phyloP scores from a whole-genome alignment of 2,888 invertebrate genomes.

The Drosophila demipolita region DNA sequence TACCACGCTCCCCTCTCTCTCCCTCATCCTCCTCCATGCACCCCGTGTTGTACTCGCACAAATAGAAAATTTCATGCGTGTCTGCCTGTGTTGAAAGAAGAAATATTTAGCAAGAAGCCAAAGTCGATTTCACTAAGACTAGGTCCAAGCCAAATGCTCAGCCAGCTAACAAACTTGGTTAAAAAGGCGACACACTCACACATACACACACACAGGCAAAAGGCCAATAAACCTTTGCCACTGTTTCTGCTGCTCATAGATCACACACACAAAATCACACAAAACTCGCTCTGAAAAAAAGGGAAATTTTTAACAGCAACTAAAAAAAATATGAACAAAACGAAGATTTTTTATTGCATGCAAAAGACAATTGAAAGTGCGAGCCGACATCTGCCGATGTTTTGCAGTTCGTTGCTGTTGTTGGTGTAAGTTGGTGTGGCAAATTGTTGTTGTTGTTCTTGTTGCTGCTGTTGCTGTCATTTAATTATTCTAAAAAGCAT shows the following conservation, averaged over 20 bases:
- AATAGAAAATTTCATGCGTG: conserved; percentile 69
- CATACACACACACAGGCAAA: conserved; percentile 59
- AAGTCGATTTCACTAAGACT: conserved; percentile 65
- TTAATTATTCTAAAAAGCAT: conserved; percentile 58
- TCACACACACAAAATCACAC: conserved; percentile 52
- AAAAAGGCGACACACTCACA: conserved; percentile 63
- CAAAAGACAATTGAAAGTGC: conserved; percentile 74
- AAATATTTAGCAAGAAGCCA: conserved; percentile 72
- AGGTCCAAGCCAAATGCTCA: conserved; percentile 54
- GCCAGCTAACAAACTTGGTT: conserved; percentile 49
- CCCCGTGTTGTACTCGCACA: conserved; percentile 53
- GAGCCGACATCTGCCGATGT: conserved; percentile 42
- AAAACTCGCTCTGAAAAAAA: conserved; percentile 49
- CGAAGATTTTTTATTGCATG: conserved; percentile 35
- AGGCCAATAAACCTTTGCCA: conserved; percentile 76
- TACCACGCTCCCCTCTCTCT: not conserved
- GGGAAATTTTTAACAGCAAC: conserved; percentile 61
- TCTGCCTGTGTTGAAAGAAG: conserved; percentile 49
- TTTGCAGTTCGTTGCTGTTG: conserved; percentile 13
- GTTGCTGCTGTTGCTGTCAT: conserved; percentile 27
- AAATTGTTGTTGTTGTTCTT: conserved; percentile 14
- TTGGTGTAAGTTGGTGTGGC: conserved; percentile 1
- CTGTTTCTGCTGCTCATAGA: conserved; percentile 68
- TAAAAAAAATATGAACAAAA: conserved; percentile 11
- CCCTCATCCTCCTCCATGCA: conserved; percentile 2